Base-by-base conservation (phyloP, 2,797 vertebrate species). In the Anguilla marmorata region DNA sequence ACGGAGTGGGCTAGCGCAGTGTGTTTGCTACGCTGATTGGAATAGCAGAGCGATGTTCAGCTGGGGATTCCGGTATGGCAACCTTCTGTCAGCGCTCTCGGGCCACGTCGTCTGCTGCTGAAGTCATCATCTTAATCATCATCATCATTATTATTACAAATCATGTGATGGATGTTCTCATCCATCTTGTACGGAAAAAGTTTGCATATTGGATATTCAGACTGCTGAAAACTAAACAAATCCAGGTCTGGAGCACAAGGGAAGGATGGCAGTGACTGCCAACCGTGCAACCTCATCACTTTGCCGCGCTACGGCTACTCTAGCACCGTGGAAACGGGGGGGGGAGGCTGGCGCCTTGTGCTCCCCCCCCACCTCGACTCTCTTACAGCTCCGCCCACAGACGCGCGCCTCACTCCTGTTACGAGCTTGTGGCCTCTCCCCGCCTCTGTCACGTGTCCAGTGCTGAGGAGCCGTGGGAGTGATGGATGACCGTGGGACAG, bases 1-100 rank as follows among this genome's bases (percentile, higher is more conserved):
- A 37, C 16, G 12, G n/a, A 58, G 48, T 58, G 19, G 24, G 19
- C 86, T 80, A n/a, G 72, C 12, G 21, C 9, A 37, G 11, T 37
- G 30, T 58, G 16, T 27, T 7, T 82, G 12, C 12, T 50, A 3
- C 14, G 27, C n/a, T 27, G 21, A n/a, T 9, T 12, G 33, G 56
- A 60, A 54, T 45, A 27, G 5, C 54, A 69, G 86, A 60, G 16
- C n/a, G 30, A 33, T 63, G 4, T 33, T 87, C 79, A 83, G n/a
- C n/a, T 50, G 76, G 76, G 58, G 86, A 87, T 83, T 84, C 56
- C 79, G 54, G 58, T 54, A 21, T 7, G 84, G 24, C 24, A n/a
- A 69, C 63, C 66, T 56, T 21, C n/a, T 30, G 33, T 80, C 41
- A 45, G 54, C 45, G 0, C 33, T 52, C 41, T 45, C 4, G 41